These are phyloP conservation scores for Seira musarum DNA, from an alignment of 2,888 invertebrate species.

Conservation along the genomic window DNA sequence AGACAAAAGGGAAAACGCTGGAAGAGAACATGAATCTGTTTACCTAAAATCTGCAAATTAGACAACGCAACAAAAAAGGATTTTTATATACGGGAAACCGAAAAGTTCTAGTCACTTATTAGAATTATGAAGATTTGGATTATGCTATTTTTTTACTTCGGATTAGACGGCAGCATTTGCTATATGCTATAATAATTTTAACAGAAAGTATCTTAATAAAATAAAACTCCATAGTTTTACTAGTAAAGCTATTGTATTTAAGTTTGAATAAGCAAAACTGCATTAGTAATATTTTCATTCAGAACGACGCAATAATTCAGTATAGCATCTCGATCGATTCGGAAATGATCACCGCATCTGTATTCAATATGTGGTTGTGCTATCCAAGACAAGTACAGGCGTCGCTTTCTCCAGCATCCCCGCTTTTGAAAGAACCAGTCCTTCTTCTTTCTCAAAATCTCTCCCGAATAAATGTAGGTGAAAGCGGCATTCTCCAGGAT, in stretches of 20 bases:
- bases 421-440: background rate
- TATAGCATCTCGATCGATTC: background rate
- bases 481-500: no score
- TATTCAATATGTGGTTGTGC: background rate
- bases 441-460: background rate
- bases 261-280: background rate
- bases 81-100: no score
- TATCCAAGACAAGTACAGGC: background rate
- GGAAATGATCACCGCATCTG: background rate
- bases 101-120: no score
- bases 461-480: background rate
- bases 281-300: background rate
- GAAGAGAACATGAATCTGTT: constrained; percentile 77
- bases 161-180: no score
- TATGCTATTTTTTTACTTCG: no score
- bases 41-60: no score
- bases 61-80: no score
- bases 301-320: background rate
- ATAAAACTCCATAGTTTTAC: no score
- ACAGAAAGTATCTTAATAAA: no score
- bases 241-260: no score
- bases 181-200: no score
- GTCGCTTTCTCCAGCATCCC: background rate
- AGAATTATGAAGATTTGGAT: no score
- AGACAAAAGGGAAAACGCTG: constrained; percentile 86